These are phyloP conservation scores for Tragulus kanchil DNA, from an alignment of 2,113 vertebrate species.

Conservation along the genomic window DNA sequence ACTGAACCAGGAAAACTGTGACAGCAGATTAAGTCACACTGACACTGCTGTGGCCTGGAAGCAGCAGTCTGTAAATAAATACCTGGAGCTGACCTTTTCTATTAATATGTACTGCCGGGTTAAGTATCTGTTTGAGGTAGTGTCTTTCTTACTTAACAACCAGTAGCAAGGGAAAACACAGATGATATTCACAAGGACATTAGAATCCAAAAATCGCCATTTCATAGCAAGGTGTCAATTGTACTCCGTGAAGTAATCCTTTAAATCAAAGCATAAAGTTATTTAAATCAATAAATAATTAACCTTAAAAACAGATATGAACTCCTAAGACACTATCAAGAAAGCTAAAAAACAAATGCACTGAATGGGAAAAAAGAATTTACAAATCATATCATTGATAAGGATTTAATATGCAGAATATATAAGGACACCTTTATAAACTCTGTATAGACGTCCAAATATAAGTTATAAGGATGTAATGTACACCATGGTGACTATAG, in stretches of 20 bases:
- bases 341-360: slow-evolving; percentile 25
- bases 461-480: not conserved
- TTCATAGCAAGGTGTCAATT: slow-evolving; percentile 5
- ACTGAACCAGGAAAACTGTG: slow-evolving; percentile 63
- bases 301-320: slow-evolving; percentile 43
- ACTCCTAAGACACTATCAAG: not conserved
- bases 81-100: slow-evolving; percentile 37
- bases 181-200: not conserved
- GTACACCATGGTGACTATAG: not conserved
- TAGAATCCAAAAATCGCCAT: slow-evolving; percentile 14
- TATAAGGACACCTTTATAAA: not conserved
- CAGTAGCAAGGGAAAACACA: slow-evolving; percentile 14
- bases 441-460: not conserved
- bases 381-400: slow-evolving; percentile 30
- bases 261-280: slow-evolving; percentile 30
- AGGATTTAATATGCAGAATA: not conserved
- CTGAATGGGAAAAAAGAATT: slow-evolving; percentile 29
- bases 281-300: slow-evolving; percentile 52
- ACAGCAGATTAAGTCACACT: slow-evolving; percentile 76
- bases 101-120: not conserved
- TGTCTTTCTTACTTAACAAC: slow-evolving; percentile 22
- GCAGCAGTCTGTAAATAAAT: slow-evolving; percentile 64
- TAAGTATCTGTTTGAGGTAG: not conserved
- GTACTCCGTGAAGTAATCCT: not conserved
- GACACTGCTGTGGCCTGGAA: slow-evolving; percentile 52